Evolutionary conservation across 30 jellyfish, hydroid and myxozoan species (phyloP).

Genomic region (Cassiopea xamachana): DNA sequence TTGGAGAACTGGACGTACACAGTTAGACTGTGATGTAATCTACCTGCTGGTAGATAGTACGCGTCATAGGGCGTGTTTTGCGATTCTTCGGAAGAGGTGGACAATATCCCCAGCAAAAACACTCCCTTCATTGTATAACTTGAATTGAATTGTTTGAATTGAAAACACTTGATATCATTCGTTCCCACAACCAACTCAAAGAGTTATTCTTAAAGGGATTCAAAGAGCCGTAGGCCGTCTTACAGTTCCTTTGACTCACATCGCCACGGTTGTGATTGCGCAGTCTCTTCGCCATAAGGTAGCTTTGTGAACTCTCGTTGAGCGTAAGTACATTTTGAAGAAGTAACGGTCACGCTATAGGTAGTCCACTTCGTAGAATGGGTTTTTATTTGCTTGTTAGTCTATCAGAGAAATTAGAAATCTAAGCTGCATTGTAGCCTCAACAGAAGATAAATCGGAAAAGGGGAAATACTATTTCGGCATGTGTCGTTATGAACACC

Average conservation of each 20-base stretch:
- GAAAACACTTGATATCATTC: constrained; percentile 14
- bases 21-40: constrained; percentile 3
- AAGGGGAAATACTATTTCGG: too few relatives aligned
- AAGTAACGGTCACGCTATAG: constrained; percentile 25
- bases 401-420: too few relatives aligned
- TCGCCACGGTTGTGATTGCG: background rate
- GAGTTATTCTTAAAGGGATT: background rate
- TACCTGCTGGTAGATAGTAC: background rate
- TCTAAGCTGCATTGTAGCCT: too few relatives aligned
- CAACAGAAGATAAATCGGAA: too few relatives aligned
- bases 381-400: too few relatives aligned
- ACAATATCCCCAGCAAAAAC: background rate
- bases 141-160: constrained; percentile 15
- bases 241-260: background rate
- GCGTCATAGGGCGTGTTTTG: constrained; percentile 1
- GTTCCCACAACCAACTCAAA: constrained; percentile 30
- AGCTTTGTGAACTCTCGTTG: background rate
- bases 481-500: too few relatives aligned
- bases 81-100: constrained; percentile 29
- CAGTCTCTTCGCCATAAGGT: background rate
- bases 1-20: constrained; percentile 7
- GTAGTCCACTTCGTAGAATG: background rate
- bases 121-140: background rate
- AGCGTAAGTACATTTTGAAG: constrained; percentile 3
- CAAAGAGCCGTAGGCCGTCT: constrained; percentile 24